Percentiles rank a stretch among this genome's conserved stretches.
Evolutionary conservation across 2,797 vertebrate species (phyloP).

Genomic region (Anomalospiza imberbis): DNA sequence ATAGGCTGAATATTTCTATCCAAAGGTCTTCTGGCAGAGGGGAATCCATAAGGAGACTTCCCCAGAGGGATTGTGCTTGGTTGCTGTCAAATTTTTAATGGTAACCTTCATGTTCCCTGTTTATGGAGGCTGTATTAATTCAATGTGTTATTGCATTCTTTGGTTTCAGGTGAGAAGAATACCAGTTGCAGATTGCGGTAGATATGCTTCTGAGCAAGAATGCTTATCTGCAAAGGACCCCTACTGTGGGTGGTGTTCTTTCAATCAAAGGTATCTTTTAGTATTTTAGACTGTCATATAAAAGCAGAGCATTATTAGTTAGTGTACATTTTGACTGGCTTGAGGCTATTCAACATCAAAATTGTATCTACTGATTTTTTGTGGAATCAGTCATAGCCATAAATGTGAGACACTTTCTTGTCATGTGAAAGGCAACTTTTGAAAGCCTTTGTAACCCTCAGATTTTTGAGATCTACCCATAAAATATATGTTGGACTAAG

Average conservation of each 20-base stretch:
- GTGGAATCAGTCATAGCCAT: not conserved
- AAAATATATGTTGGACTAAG: not conserved
- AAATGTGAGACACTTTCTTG: not conserved
- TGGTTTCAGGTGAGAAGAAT: constrained; percentile 77
- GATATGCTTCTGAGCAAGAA: constrained; percentile 63
- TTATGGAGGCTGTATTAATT: not conserved
- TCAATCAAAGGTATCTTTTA: constrained; percentile 69
- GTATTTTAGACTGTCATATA: not conserved
- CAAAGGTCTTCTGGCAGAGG: constrained; percentile 53
- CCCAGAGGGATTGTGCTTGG: constrained; percentile 7
- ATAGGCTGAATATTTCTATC: constrained; percentile 45
- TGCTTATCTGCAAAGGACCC: constrained; percentile 76
- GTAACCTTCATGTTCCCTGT: not conserved
- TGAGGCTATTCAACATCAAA: not conserved
- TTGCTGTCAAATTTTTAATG: constrained; percentile 4
- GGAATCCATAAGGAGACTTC: constrained; percentile 17
- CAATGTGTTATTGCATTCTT: not conserved
- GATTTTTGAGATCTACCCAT: not conserved
- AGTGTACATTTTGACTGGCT: not conserved
- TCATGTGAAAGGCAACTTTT: not conserved
- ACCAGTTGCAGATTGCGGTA: constrained; percentile 73
- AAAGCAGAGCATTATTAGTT: not conserved
- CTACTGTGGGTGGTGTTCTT: constrained; percentile 79
- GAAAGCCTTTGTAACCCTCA: not conserved
- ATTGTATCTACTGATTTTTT: not conserved